Conservation (phyloP, 2,888 invertebrate species). For the Pseudeuparius sepicola region DNA sequence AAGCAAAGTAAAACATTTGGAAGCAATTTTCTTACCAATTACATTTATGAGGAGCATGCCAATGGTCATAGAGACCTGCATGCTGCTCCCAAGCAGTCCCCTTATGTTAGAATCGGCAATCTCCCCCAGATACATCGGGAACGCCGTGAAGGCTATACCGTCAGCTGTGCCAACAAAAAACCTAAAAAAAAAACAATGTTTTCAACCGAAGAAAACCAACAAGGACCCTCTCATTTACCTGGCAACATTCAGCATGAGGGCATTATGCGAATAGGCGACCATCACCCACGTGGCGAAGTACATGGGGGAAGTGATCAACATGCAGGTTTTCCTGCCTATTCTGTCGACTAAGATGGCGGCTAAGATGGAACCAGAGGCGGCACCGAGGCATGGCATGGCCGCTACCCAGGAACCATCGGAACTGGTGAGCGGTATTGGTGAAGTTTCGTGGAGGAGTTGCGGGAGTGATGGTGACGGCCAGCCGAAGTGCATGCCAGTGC, state of each 20-base stretch:
- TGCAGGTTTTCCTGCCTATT: slow-evolving; percentile 54
- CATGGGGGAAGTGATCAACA: slow-evolving; percentile 47
- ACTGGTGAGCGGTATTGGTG: slow-evolving; percentile 28
- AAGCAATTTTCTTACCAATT: too few species aligned
- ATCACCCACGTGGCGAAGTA: slow-evolving; percentile 54
- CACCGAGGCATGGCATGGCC: slow-evolving; percentile 55
- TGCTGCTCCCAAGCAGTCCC: slow-evolving; percentile 47
- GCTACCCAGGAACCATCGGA: slow-evolving; percentile 55
- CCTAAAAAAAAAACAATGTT: too few species aligned
- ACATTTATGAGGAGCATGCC: slow-evolving; percentile 46
- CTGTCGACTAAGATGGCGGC: slow-evolving; percentile 54
- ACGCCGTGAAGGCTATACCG: slow-evolving; percentile 37
- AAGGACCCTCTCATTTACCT: too few species aligned
- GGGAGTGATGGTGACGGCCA: slow-evolving; percentile 56
- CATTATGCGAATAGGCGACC: slow-evolving; percentile 46
- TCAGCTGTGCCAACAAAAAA: slow-evolving; percentile 53
- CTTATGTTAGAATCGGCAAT: slow-evolving; percentile 46
- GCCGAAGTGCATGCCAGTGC: slow-evolving; percentile 41
- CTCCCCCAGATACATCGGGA: slow-evolving; percentile 51
- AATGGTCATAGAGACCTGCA: slow-evolving; percentile 44
- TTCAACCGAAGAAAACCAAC: too few species aligned
- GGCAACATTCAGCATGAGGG: slow-evolving; percentile 18
- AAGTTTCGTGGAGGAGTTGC: slow-evolving; percentile 37
- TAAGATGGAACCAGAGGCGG: slow-evolving; percentile 50
- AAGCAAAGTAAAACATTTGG: too few species aligned